Evolutionary conservation across 2,113 vertebrate species (phyloP).

Genomic region (Catharus minimus): DNA sequence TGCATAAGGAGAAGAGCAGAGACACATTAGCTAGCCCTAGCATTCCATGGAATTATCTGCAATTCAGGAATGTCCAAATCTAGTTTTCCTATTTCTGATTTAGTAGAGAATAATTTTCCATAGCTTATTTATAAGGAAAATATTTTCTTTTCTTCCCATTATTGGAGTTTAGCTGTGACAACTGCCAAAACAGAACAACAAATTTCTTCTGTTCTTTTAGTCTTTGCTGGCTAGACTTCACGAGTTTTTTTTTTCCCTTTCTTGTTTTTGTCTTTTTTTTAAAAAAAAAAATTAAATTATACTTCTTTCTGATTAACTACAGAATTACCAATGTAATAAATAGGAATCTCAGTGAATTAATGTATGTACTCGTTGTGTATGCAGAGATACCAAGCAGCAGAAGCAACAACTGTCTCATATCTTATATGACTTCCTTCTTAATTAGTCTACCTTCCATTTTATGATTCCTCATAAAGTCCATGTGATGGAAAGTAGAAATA

Average conservation of each 20-base stretch:
- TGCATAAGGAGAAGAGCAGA: not conserved
- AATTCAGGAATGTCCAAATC: not conserved
- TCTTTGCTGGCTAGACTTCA: not conserved
- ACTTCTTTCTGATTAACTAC: not conserved
- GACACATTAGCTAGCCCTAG: not conserved
- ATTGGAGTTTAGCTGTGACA: not conserved
- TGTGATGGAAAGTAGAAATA: not conserved
- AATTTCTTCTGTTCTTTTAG: not conserved
- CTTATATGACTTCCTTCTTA: not conserved
- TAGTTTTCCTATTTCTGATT: not conserved
- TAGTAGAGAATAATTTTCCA: not conserved
- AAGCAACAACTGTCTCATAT: not conserved
- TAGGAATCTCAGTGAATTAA: not conserved
- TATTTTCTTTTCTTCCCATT: not conserved
- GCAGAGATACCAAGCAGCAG: not conserved
- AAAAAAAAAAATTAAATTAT: not conserved
- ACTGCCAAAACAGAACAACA: not conserved
- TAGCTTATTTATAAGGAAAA: not conserved
- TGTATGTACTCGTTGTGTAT: not conserved
- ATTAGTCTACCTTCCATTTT: slow-evolving; percentile 11
- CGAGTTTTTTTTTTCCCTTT: fast-evolving
- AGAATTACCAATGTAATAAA: not conserved
- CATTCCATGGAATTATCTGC: not conserved
- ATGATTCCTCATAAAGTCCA: not conserved
- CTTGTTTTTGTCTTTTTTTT: fast-evolving